Evolutionary conservation across 2,113 vertebrate genomes (phyloP).

Genomic region (Tylochromis polylepis): DNA sequence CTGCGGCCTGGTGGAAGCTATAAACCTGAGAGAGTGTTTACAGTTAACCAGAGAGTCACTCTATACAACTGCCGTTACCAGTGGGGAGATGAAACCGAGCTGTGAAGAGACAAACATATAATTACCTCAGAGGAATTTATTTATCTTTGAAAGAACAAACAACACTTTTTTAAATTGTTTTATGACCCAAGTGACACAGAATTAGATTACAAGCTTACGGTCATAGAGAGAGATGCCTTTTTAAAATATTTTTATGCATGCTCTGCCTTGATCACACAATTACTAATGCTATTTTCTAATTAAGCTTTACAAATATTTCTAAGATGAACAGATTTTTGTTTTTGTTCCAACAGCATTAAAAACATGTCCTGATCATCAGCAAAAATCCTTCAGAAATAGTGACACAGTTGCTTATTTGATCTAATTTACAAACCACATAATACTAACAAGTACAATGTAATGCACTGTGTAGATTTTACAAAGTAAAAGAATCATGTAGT

Average conservation of each 20-base stretch:
- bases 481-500: too few relatives aligned
- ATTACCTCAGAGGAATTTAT: not conserved
- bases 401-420: not conserved
- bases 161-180: not conserved
- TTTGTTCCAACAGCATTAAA: not conserved
- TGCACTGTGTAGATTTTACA: too few relatives aligned
- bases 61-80: conserved; percentile 8
- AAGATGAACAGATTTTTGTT: not conserved
- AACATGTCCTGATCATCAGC: accelerated
- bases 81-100: conserved; percentile 10
- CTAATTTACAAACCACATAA: not conserved
- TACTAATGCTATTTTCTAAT: not conserved
- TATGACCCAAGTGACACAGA: not conserved
- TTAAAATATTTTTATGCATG: not conserved
- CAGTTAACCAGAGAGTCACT: not conserved
- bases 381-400: accelerated
- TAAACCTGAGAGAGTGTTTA: conserved; percentile 43
- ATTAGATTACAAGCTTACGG: not conserved
- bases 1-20: not conserved
- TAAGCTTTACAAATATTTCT: not conserved
- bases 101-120: not conserved
- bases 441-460: not conserved
- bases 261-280: not conserved
- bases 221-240: not conserved
- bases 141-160: not conserved